A percentile compares a stretch with the other conserved stretches of the same genome.
Evolutionary conservation across 2,113 vertebrate species (phyloP).

Genomic region (Apteryx mantelli): DNA sequence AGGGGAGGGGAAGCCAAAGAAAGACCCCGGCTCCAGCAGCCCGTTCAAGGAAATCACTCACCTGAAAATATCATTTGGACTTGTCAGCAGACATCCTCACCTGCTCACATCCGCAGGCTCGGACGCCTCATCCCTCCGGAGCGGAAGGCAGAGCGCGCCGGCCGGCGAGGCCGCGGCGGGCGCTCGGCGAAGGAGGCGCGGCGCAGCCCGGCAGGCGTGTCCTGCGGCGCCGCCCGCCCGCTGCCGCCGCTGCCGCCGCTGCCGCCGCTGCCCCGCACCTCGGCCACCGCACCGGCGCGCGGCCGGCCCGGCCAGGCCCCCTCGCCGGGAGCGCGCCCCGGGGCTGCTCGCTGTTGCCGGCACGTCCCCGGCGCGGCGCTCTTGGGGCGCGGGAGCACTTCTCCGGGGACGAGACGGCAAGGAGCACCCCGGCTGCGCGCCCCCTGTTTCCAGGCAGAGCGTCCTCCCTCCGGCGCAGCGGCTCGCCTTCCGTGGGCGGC

Average conservation of each 20-base stretch:
- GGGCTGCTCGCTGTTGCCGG: no score
- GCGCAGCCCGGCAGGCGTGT: slow-evolving; percentile 40
- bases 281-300: no score
- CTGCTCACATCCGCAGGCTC: not conserved
- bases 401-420: slow-evolving; percentile 45
- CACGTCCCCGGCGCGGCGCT: no score
- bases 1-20: not conserved
- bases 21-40: not conserved
- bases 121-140: not conserved
- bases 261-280: no score
- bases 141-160: not conserved
- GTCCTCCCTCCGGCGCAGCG: slow-evolving; percentile 1
- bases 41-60: not conserved
- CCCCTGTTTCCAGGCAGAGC: slow-evolving; percentile 50
- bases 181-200: slow-evolving; percentile 38
- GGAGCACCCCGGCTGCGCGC: slow-evolving; percentile 51
- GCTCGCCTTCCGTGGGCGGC: not conserved
- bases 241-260: no score
- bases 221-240: no score
- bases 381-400: no score
- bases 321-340: no score
- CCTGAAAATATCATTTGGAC: slow-evolving; percentile 66
- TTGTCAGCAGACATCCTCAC: slow-evolving; percentile 61
- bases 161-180: not conserved
- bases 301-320: no score